phyloP scores from a whole-genome alignment of 2,888 invertebrate genomes.

The Agrotis clavis region DNA sequence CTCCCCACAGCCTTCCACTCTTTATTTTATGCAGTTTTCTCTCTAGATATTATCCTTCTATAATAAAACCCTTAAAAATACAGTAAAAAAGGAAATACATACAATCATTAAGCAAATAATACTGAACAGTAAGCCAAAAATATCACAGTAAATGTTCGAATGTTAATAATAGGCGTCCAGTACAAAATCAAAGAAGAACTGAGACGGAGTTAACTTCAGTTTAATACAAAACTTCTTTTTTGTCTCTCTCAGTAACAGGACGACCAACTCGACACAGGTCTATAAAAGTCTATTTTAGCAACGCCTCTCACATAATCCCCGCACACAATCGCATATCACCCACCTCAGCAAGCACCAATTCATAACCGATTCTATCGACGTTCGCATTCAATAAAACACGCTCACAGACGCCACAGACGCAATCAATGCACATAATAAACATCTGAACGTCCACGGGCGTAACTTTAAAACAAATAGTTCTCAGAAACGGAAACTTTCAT shows the following conservation, averaged over 20 bases:
- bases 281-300: conserved; percentile 34
- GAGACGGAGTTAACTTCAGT: neutral
- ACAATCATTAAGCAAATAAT: neutral
- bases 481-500: conserved; percentile 88
- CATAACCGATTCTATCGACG: conserved; percentile 66
- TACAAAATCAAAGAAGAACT: neutral
- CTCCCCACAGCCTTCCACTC: too few relatives aligned
- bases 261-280: conserved; percentile 4
- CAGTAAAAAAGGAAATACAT: neutral
- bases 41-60: too few relatives aligned
- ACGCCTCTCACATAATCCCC: conserved; percentile 16
- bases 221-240: neutral
- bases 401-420: conserved; percentile 77
- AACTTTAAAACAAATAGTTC: conserved; percentile 90
- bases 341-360: conserved; percentile 45
- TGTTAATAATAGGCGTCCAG: neutral
- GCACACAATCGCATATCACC: conserved; percentile 23
- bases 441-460: conserved; percentile 74
- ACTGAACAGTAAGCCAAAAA: neutral
- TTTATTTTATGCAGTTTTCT: too few relatives aligned
- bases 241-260: neutral
- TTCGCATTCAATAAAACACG: conserved; percentile 75
- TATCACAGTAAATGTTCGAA: neutral
- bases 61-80: too few relatives aligned
- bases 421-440: conserved; percentile 85